Evolutionary conservation across 2,888 invertebrate species (phyloP).

Genomic region (Xanthorhoe spadicearia): DNA sequence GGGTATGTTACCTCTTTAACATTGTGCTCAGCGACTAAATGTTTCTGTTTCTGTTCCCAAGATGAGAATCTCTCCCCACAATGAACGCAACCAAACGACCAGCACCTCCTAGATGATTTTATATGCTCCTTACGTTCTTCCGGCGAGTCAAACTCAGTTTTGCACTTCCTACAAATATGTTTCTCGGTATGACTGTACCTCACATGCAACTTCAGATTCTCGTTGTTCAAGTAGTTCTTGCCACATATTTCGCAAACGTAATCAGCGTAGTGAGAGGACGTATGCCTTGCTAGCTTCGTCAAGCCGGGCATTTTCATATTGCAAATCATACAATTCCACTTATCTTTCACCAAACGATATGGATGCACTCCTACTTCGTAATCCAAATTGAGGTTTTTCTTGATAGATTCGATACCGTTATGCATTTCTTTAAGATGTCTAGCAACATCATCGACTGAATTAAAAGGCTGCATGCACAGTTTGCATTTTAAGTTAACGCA

Average conservation of each 20-base stretch:
- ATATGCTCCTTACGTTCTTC: constrained; percentile 62
- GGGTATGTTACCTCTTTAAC: constrained; percentile 55
- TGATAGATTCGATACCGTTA: constrained; percentile 35
- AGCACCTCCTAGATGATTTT: constrained; percentile 60
- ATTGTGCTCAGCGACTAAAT: constrained; percentile 61
- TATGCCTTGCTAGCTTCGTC: constrained; percentile 67
- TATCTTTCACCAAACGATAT: constrained; percentile 63
- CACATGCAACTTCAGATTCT: constrained; percentile 68
- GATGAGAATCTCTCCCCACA: constrained; percentile 72
- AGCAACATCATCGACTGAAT: constrained; percentile 58
- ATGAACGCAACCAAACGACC: constrained; percentile 63
- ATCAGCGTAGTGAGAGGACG: constrained; percentile 67
- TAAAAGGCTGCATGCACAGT: constrained; percentile 56
- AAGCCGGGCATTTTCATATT: constrained; percentile 62
- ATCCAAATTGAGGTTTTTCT: constrained; percentile 53
- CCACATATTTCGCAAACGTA: constrained; percentile 74
- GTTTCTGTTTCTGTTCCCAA: constrained; percentile 70
- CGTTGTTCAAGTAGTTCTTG: constrained; percentile 62
- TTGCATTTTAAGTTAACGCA: constrained; percentile 65
- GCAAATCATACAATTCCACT: constrained; percentile 65
- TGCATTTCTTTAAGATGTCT: constrained; percentile 62
- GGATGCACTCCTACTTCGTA: constrained; percentile 69
- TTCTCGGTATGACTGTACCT: constrained; percentile 63
- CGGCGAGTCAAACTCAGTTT: constrained; percentile 61
- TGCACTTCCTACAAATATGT: constrained; percentile 67